phyloP scores from a whole-genome alignment of 64 coral and sea anemone species.

The Cladopsammia gracilis region DNA sequence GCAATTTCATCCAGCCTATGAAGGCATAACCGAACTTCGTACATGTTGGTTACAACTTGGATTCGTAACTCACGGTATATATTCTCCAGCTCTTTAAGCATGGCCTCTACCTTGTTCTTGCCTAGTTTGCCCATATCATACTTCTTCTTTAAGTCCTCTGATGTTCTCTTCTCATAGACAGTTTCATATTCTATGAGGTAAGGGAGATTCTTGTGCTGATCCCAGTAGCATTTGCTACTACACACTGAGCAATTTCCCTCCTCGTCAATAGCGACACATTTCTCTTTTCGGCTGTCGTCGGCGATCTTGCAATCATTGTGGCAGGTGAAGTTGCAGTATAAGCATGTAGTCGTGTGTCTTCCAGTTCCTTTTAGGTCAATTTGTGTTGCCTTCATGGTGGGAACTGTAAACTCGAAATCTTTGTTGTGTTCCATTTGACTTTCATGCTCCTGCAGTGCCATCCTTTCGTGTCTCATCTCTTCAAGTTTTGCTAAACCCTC shows the following conservation, averaged over 20 bases:
- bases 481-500: background rate
- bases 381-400: background rate
- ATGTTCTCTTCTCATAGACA: no score
- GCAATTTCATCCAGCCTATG: slow-evolving; percentile 39
- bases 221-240: background rate
- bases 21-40: no score
- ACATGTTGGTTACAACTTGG: background rate
- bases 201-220: background rate
- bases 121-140: background rate
- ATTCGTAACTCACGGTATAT: background rate
- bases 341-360: background rate
- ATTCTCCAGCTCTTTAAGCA: no score
- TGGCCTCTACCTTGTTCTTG: background rate
- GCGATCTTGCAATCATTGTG: background rate
- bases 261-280: background rate
- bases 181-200: background rate
- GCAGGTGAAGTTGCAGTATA: background rate
- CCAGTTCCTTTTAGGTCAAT: background rate
- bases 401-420: background rate
- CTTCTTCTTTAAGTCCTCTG: no score
- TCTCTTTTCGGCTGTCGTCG: background rate
- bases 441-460: background rate
- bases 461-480: slow-evolving; percentile 3
- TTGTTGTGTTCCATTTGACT: background rate
- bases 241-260: background rate